Conservation (phyloP, 2,113 vertebrate species). For the Peucedramus taeniatus region DNA sequence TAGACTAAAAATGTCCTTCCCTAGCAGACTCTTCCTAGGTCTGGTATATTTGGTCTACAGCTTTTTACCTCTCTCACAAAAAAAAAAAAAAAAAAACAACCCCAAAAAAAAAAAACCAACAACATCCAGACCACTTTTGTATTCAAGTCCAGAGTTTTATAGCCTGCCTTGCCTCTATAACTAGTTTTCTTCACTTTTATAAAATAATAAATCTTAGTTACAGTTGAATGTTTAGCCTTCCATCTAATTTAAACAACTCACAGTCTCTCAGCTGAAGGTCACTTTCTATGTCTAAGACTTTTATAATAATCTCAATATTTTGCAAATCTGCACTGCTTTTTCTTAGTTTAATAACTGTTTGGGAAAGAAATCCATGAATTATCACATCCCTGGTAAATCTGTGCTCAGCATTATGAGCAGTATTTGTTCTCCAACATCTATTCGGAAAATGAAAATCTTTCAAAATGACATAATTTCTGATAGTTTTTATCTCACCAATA, state of each 20-base stretch:
- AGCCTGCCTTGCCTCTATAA: neutral
- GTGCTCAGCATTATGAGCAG: neutral
- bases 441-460: neutral
- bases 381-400: neutral
- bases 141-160: neutral
- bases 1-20: neutral
- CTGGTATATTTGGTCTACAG: neutral
- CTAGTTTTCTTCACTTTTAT: neutral
- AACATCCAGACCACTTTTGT: neutral
- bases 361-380: constrained; percentile 5
- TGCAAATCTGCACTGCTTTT: neutral
- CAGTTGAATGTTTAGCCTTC: neutral
- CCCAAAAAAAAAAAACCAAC: neutral
- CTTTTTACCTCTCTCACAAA: neutral
- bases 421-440: neutral
- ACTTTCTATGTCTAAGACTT: neutral
- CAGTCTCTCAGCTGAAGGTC: neutral
- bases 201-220: constrained; percentile 12
- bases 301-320: neutral
- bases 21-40: neutral
- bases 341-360: constrained; percentile 5
- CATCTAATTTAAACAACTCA: constrained; percentile 7
- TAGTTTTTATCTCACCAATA: constrained; percentile 32
- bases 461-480: neutral
- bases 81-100: neutral